Base-by-base conservation (phyloP, 2,888 invertebrate species). In the Alsophila aescularia region DNA sequence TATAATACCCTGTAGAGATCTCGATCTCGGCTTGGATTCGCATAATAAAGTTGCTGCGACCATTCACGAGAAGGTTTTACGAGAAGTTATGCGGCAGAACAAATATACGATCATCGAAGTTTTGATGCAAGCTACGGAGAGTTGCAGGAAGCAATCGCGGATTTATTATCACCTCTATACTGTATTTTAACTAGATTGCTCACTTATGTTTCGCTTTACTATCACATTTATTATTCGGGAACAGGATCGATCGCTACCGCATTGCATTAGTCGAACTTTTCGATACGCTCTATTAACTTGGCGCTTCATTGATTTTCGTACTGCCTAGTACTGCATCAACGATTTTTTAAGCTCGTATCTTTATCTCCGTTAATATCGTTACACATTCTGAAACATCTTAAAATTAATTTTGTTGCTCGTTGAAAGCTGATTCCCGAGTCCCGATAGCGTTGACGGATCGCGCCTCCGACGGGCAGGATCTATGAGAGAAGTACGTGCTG, bases 381-480 rank as follows among this genome's bases (percentile, higher is more conserved):
- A 47, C 21, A 40, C 41, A 40, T 50, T 36, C 39, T 9, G 13
- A 21, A 52, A 43, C 32, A 37, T 29, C 55, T 65, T 58, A 62
- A 76, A 82, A 87, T 85, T 85, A 85, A 85, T 86, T 81, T 83
- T 72, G 81, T 81, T 83, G 79, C 78, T 80, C 76, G 77, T 76
- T 80, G 77, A 74, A 79, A 72, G 72, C 70, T 55, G 67, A 64
- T 63, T 67, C 73, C 68, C 66, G 72, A 71, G 71, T 72, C 67
- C 66, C 72, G 87, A 87, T 89, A 88, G 77, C 86, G 80, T 79
- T 87, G 90, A 89, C 79, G 77, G 89, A 89, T 89, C 81, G 86
- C 76, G 75, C 74, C 74, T 71, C 70, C 77, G 82, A 79, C 83
- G 81, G 81, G 66, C 63, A 70, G 75, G 81, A 89, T 88, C 83